Evolutionary conservation across 2,888 invertebrate species (phyloP).

Genomic region (Diaphora mendica): DNA sequence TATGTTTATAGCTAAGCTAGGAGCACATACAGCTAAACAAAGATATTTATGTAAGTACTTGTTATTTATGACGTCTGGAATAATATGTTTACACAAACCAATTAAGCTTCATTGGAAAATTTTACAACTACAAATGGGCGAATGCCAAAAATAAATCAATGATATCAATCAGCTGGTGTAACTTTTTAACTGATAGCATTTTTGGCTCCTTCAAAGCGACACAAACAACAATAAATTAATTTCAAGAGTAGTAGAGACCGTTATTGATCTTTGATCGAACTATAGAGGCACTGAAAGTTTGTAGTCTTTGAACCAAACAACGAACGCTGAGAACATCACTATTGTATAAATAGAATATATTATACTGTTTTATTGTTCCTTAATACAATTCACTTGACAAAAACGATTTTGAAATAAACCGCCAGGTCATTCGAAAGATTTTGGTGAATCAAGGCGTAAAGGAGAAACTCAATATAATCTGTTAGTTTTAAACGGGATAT

Average conservation of each 20-base stretch:
- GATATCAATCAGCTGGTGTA: conserved; percentile 44
- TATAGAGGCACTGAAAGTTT: not conserved
- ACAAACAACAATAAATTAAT: conserved; percentile 28
- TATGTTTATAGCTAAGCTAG: conserved; percentile 17
- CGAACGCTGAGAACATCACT: not conserved
- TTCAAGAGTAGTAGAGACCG: not conserved
- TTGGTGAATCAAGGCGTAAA: not conserved
- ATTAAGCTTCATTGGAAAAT: conserved; percentile 67
- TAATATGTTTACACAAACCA: conserved; percentile 52
- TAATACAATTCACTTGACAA: not conserved
- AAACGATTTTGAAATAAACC: not conserved
- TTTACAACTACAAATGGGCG: conserved; percentile 56
- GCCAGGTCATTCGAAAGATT: not conserved
- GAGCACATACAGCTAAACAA: conserved; percentile 25
- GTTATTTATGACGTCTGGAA: conserved; percentile 38
- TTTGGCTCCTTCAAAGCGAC: conserved; percentile 40
- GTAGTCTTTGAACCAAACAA: not conserved
- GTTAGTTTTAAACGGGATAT: conserved; percentile 66
- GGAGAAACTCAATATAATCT: not conserved
- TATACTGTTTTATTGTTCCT: not conserved
- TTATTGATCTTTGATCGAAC: not conserved
- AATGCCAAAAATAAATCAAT: conserved; percentile 58
- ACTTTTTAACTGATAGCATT: conserved; percentile 41
- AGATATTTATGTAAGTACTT: conserved; percentile 30
- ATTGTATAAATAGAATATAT: not conserved